A percentile compares a stretch with the other conserved stretches of the same genome.
These are phyloP conservation scores for Phataginus tetradactyla DNA, from an alignment of 2,797 vertebrate species.

Conservation along the genomic window DNA sequence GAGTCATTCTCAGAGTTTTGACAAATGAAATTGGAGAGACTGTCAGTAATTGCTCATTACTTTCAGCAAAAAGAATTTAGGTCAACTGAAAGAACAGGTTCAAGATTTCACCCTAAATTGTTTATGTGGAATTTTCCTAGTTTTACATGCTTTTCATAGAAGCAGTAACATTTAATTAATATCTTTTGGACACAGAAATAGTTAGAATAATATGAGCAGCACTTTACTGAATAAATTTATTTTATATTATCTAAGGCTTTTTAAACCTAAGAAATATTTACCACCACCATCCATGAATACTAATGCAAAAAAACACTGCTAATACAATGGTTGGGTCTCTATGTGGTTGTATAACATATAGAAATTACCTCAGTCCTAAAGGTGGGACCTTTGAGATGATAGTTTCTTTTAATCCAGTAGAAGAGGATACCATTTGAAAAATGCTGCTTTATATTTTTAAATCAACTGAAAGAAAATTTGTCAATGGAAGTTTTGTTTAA, in stretches of 20 bases:
- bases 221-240: not conserved
- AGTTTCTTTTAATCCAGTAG: not conserved
- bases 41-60: not conserved
- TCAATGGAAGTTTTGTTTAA: not conserved
- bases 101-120: not conserved
- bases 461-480: constrained; percentile 17
- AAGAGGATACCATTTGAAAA: not conserved
- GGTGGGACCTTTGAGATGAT: not conserved
- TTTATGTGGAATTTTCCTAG: not conserved
- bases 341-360: not conserved
- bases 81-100: not conserved
- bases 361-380: not conserved
- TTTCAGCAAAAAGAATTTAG: constrained; percentile 8
- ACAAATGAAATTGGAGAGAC: not conserved
- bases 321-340: not conserved
- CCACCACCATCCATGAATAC: not conserved
- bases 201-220: not conserved
- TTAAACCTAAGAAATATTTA: constrained; percentile 35
- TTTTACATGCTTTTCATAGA: constrained; percentile 41
- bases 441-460: not conserved
- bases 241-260: not conserved
- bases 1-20: not conserved
- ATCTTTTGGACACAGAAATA: not conserved
- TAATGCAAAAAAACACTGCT: constrained; percentile 24
- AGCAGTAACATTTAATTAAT: constrained; percentile 46